Base-by-base conservation (phyloP, 2,797 vertebrate species). In the Toxotes lorentzi region DNA sequence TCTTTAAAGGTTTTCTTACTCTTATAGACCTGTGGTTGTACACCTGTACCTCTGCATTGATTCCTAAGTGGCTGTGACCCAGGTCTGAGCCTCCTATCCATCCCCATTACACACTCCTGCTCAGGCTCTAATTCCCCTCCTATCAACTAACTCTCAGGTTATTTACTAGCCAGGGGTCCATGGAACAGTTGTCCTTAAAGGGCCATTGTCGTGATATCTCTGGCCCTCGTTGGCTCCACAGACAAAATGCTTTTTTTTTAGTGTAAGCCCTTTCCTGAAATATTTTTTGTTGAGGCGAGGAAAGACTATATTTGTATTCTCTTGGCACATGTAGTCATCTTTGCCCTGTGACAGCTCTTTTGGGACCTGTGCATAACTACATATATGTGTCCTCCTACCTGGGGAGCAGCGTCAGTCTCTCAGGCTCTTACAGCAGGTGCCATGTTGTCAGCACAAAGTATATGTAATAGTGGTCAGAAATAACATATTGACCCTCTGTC, bases 31-130 rank as follows among this genome's bases (percentile, higher is more conserved):
- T 71, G 89, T 90, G 89, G 76, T 90, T 87, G 86, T 93, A 87
- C 92, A 94, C 92, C 94, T 94, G 93, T 93, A 92, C 91, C 89
- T 86, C 86, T 84, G 87, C 94, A 95, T 95, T 93, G 94, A 95
- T 95, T 92, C 86, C 89, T 92, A 90, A 92, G 92, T 85, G 82
- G 89, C 90, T 94, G 88, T 95, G 94, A 95, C 94, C 95, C 92
- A 79, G 86, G 82, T 84, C 90, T 85, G 92, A 93, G 92, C 91
- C 92, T 92, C 92, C 94, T 94, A 95, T 96, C 94, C 94, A 95
- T 95, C 94, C 94, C 92, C 92, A 96, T 95, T 95, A 96, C 90
- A 68, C 85, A 84, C 91, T 93, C 85, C 90, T 89, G 88, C 88
- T 89, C 92, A 87, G 87, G 78, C 92, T 91, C 92, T 95, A 95